Evolutionary conservation across 2,113 vertebrate species (phyloP).

Genomic region (Oreochromis niloticus): DNA sequence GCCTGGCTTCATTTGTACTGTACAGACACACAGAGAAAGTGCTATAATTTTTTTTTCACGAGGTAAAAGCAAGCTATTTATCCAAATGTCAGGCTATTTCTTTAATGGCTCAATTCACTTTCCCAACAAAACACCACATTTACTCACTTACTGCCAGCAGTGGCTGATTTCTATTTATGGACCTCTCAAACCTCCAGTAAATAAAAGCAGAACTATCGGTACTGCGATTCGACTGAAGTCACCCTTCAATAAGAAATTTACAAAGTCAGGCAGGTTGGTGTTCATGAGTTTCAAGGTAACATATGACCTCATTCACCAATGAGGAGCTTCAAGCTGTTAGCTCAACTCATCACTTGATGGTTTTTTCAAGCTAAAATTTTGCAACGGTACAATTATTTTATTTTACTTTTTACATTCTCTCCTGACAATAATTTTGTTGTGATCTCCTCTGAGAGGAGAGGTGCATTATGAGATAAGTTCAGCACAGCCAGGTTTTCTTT

Average conservation of each 20-base stretch:
- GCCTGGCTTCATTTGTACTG: rapidly evolving
- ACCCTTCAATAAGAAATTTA: not conserved
- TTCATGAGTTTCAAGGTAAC: not conserved
- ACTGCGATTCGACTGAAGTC: not conserved
- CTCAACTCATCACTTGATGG: not conserved
- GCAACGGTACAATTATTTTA: not conserved
- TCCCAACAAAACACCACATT: not conserved
- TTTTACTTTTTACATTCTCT: not conserved
- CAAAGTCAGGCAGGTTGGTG: not conserved
- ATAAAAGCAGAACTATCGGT: not conserved
- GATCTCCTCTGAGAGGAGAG: not conserved
- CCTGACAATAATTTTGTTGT: not conserved
- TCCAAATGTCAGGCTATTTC: not conserved
- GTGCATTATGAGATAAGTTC: not conserved
- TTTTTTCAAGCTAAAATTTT: not conserved
- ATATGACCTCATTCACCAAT: not conserved
- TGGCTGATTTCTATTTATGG: not conserved
- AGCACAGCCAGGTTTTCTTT: not conserved
- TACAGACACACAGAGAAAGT: not conserved
- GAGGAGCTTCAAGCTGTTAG: not conserved
- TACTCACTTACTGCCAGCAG: not conserved
- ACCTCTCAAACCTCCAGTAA: not conserved
- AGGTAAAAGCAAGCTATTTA: not conserved
- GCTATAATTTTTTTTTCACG: not conserved
- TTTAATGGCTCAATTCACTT: not conserved